Evolutionary conservation across 2,797 vertebrate genomes (phyloP).

Genomic region (Ctenopoma multispine): DNA sequence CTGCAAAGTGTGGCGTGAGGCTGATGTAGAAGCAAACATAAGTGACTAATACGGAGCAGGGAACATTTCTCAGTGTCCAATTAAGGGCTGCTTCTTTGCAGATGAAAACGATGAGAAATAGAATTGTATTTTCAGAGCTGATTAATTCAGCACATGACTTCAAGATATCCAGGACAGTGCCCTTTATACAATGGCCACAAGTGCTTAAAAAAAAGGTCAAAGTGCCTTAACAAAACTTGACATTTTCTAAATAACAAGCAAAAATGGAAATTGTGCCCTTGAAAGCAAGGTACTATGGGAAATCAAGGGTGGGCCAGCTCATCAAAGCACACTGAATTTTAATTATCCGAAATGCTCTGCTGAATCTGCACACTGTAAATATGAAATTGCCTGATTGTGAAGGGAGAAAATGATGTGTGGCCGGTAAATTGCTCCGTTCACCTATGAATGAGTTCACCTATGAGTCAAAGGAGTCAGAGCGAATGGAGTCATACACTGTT

Average conservation of each 20-base stretch:
- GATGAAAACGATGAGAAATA: slow-evolving; percentile 53
- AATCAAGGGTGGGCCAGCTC: slow-evolving; percentile 67
- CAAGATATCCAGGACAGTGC: slow-evolving; percentile 62
- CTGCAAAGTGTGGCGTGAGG: neutral
- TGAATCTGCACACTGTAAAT: slow-evolving; percentile 79
- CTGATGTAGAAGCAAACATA: slow-evolving; percentile 35
- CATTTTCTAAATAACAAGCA: slow-evolving; percentile 73
- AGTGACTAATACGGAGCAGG: slow-evolving; percentile 16
- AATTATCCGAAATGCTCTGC: slow-evolving; percentile 76
- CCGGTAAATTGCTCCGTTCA: slow-evolving; percentile 54
- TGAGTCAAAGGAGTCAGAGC: slow-evolving; percentile 37
- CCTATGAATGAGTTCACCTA: slow-evolving; percentile 28
- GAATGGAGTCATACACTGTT: slow-evolving; percentile 21
- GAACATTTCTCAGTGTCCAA: slow-evolving; percentile 46
- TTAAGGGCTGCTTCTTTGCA: slow-evolving; percentile 51
- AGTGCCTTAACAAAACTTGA: slow-evolving; percentile 69
- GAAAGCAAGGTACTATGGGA: slow-evolving; percentile 67
- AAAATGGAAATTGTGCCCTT: slow-evolving; percentile 76
- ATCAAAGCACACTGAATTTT: slow-evolving; percentile 74
- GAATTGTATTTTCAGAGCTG: slow-evolving; percentile 32
- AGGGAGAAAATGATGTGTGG: slow-evolving; percentile 40
- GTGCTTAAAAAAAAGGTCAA: slow-evolving; percentile 70
- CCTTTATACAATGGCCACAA: slow-evolving; percentile 68
- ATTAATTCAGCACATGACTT: slow-evolving; percentile 65
- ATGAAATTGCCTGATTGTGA: slow-evolving; percentile 56